phyloP scores from a whole-genome alignment of 2,888 invertebrate genomes.

The Candidula unifasciata region DNA sequence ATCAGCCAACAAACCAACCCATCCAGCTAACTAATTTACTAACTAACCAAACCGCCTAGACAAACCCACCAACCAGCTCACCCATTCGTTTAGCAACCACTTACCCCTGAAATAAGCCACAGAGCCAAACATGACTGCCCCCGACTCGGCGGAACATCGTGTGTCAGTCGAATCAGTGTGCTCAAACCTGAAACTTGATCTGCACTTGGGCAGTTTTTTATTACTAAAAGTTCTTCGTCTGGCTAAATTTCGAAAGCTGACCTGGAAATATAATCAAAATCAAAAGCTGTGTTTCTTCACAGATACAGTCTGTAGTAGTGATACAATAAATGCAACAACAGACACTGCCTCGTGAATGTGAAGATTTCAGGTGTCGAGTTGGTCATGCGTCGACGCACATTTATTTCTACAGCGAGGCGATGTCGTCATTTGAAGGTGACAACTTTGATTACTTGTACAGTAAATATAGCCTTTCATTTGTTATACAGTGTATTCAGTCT shows the following conservation, averaged over 20 bases:
- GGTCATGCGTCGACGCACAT: too few species aligned
- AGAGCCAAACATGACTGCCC: slow-evolving; percentile 66
- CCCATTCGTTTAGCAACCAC: neutral
- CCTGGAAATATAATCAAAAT: slow-evolving; percentile 53
- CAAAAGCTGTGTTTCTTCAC: too few species aligned
- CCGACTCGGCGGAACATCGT: slow-evolving; percentile 43
- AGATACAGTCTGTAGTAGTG: too few species aligned
- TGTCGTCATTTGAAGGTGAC: too few species aligned
- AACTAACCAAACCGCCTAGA: neutral
- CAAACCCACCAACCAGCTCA: neutral
- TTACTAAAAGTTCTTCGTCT: slow-evolving; percentile 59
- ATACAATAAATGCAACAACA: too few species aligned
- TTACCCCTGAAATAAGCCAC: slow-evolving; percentile 69
- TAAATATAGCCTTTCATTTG: too few species aligned
- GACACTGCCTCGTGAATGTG: too few species aligned
- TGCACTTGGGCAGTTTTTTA: slow-evolving; percentile 50
- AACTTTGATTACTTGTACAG: too few species aligned
- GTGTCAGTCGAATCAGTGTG: slow-evolving; percentile 27
- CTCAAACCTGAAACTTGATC: slow-evolving; percentile 6
- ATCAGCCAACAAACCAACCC: neutral
- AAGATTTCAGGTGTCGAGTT: too few species aligned
- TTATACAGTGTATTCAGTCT: too few species aligned
- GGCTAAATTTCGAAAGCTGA: slow-evolving; percentile 66
- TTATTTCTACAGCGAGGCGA: too few species aligned
- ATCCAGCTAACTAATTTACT: neutral